phyloP scores from a whole-genome alignment of 2,888 invertebrate species.

The Piscicola geometra region DNA sequence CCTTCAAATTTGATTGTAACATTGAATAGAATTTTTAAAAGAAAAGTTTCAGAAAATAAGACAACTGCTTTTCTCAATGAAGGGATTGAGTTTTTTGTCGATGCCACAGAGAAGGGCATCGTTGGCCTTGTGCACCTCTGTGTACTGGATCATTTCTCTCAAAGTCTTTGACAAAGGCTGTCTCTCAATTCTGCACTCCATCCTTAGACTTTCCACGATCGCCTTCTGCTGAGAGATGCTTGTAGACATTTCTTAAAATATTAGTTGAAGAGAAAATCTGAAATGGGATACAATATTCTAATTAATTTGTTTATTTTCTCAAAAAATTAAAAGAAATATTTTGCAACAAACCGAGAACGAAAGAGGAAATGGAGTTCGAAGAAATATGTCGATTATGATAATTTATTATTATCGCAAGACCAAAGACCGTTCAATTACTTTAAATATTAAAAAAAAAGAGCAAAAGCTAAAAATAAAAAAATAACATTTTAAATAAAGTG shows the following conservation, averaged over 20 bases:
- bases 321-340: too few species aligned
- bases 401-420: neutral
- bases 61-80: constrained; percentile 40
- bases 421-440: neutral
- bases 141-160: constrained; percentile 38
- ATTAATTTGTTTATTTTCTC: too few species aligned
- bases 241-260: constrained; percentile 31
- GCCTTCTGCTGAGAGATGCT: constrained; percentile 36
- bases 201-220: constrained; percentile 36
- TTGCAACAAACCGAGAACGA: too few species aligned
- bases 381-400: constrained; percentile 12
- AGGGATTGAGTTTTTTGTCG: constrained; percentile 41
- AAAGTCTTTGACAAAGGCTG: constrained; percentile 36
- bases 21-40: too few species aligned
- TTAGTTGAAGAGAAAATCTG: neutral
- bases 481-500: neutral
- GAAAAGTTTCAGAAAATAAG: constrained; percentile 30
- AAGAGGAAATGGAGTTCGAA: too few species aligned
- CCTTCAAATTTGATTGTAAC: too few species aligned
- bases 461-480: neutral
- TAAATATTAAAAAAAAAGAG: neutral
- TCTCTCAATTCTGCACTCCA: constrained; percentile 37
- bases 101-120: constrained; percentile 38
- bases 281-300: neutral
- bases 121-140: constrained; percentile 34